Base-by-base conservation (phyloP, 1,140 invertebrate genomes). In the Platorchestia sp. region DNA sequence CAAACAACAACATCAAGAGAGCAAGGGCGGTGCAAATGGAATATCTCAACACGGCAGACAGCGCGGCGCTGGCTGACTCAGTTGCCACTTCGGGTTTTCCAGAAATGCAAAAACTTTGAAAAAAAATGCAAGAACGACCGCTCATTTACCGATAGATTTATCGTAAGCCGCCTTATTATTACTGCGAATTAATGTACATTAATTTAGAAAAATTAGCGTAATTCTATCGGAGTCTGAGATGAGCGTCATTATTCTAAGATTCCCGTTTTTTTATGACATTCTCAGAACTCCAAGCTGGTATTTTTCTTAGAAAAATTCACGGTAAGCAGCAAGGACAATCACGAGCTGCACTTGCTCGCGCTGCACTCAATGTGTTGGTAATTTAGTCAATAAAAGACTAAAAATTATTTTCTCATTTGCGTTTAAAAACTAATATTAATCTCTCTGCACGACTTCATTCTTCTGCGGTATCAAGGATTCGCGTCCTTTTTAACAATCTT, bases 71-170 rank as follows among this genome's bases (percentile, higher is more conserved):
- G 43, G 91, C 91, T 40, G 43, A 93, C 59, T 40, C 91, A 93
- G 91, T 93, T 93, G 91, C 91, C 91, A 47, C 91, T 47, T 93
- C 43, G 91, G 40, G 43, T 93, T 93, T 93, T 93, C 44, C 91
- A 45, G 43, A 47, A 5, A 75, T 75, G 36, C 59, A 75, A 22
- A 19, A 7, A 51, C 47, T 51, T 51, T 19, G 36, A 75, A 3
- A 22, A 27, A 75, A 75, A 27, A 10, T 75, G 27, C 3, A 36
- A 10, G 14, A 19, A 36, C 10, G 36, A 75, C 59, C 36, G 59
- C 7, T 75, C 10, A 75, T 36, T 10, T 36, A 75, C 1, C 1
- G 27, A 10, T 75, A 75, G 59, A 27, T 75, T 75, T 36, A 10
- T 75, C 59, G 27, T 1, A 75, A 19, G 27, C 14, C 27, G 3